Evolutionary conservation across 2,888 invertebrate genomes (phyloP), one percentile per base, ranked within the genome.

Genomic region (Drosophila falleni): DNA sequence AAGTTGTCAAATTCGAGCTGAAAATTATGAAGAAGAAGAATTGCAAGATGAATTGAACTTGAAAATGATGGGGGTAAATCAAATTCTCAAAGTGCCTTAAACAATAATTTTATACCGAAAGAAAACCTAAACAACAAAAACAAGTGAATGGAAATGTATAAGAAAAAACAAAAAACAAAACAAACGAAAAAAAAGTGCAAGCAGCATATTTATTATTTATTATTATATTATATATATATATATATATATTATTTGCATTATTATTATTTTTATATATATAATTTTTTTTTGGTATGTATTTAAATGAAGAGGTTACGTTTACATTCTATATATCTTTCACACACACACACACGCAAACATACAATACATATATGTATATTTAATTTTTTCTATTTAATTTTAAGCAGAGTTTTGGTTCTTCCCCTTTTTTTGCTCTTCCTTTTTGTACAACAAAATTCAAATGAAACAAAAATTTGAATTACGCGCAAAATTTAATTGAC

Each of bases 81-180:
- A 64, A 86, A 89, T 89, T 89, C 89, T 89, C 89, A 89, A 89
- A 89, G 89, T 89, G 89, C 89, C 89, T 89, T 89, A 89, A 74
- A 81, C 67, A 81, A 81, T 86, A 89, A 84, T 75, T 77, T 67
- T 78, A 73, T 55, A 46, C 49, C 16, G 53, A 42, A 65, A 53
- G 13, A 44, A 50, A 29, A 50, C 19, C 29, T 11, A 54, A 59
- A 19, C 3, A 47, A 71, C 5, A n/a, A 67, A 23, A 46, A 1
- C 29, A 29, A 16, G 26, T 35, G 15, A 42, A 51, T 9, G 37
- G 46, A 56, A 59, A 50, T 29, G 31, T 55, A 62, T 19, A 47
- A 50, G 26, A 47, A 37, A 49, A 31, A 31, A 1, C 19, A 29
- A 68, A 51, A 13, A 59, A 42, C 19, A 23, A 37, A 23, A 54